Evolutionary conservation across 1,140 invertebrate genomes (phyloP), one percentile per base, ranked within the genome.

Genomic region (Nebria ingens): DNA sequence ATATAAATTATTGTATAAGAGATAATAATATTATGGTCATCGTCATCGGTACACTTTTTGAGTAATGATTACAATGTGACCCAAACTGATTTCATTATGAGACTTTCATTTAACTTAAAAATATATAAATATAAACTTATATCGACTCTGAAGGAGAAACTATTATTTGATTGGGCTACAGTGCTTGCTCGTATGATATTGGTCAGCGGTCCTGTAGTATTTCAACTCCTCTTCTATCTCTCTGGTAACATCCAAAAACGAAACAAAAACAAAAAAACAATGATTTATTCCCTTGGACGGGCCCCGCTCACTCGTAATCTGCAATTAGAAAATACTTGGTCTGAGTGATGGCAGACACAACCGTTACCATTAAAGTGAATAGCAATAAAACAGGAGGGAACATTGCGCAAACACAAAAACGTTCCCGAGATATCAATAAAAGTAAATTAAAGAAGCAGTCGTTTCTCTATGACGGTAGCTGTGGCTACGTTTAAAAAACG

Each of bases 361-460:
- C 6, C 25, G 25, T 34, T 34, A 34, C 25, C 25, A 34, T n/a
- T n/a, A n/a, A n/a, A n/a, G n/a, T n/a, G 25, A 34, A 34, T 34
- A 34, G 25, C 25, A 34, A 34, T 34, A 34, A 34, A 34, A 34
- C 25, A 34, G 25, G n/a, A 34, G 25, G 25, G 25, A 34, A 34
- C 6, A 34, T 34, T 9, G 25, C 6, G 25, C 25, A 59, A 54
- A 51, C 20, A 34, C 25, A 34, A 34, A 34, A 34, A 34, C 25
- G 34, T 22, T 34, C 58, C 54, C 58, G 15, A 59, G 58, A 56
- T 45, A 38, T 38, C 52, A 52, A 59, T 59, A 59, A 59, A 59
- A 59, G 58, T 59, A 59, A 59, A 59, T 59, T 59, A 59, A 59
- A 55, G 54, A 51, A 21, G 51, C 58, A 54, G 55, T 34, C 25